Conservation (phyloP, 2,113 vertebrate genomes). For the Sturnira hondurensis region DNA sequence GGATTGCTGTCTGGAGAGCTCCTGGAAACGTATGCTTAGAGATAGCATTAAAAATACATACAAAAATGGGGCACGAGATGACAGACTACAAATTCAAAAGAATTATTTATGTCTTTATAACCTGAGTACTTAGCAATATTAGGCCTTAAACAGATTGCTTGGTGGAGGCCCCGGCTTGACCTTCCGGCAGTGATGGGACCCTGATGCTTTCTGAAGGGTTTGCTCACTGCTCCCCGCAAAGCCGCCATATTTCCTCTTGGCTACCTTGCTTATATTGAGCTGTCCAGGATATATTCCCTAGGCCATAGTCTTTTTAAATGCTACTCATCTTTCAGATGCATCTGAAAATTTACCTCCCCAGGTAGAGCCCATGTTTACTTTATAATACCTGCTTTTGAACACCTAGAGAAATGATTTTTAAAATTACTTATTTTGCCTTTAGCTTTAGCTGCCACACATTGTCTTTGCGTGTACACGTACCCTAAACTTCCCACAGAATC, state of each 20-base stretch:
- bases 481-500: background rate
- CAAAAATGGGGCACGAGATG: background rate
- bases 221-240: background rate
- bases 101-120: background rate
- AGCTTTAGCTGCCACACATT: background rate
- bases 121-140: background rate
- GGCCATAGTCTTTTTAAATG: background rate
- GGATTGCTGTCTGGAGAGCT: conserved; percentile 15
- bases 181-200: background rate
- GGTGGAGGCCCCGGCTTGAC: background rate
- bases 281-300: background rate
- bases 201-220: background rate
- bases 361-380: background rate
- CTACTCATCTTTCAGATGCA: background rate
- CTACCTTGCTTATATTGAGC: background rate
- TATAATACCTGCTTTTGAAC: background rate
- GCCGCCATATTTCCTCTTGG: background rate
- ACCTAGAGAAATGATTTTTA: background rate
- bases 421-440: background rate
- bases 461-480: background rate
- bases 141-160: background rate
- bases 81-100: background rate
- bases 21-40: background rate
- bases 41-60: background rate
- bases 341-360: background rate